Evolutionary conservation across 2,797 vertebrate genomes (phyloP).

Genomic region (Sebastiscus tertius): DNA sequence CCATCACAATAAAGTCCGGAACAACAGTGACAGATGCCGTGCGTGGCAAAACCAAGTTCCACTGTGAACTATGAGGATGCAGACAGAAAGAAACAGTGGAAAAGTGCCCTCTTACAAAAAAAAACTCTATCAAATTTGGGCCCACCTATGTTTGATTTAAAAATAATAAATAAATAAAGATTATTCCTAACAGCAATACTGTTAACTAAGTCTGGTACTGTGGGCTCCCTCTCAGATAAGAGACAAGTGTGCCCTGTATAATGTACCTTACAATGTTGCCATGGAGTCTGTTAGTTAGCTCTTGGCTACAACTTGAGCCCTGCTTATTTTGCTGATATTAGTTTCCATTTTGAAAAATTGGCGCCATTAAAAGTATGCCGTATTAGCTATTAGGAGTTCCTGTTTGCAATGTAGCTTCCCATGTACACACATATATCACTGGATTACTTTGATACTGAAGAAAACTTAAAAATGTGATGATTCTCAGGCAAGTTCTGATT

Average conservation of each 20-base stretch:
- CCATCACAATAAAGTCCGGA: conserved; percentile 31
- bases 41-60: conserved; percentile 1
- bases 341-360: not conserved
- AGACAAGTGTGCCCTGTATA: not conserved
- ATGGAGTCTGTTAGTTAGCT: not conserved
- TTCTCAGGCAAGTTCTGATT: not conserved
- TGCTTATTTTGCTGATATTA: not conserved
- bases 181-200: not conserved
- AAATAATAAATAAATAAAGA: not conserved
- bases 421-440: not conserved
- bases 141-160: not conserved
- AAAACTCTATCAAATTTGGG: not conserved
- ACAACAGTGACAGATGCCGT: conserved; percentile 13
- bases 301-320: not conserved
- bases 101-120: conserved; percentile 4
- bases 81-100: conserved; percentile 5
- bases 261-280: not conserved
- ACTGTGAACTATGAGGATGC: not conserved
- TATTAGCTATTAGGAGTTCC: not conserved
- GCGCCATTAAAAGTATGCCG: not conserved
- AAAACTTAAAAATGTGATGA: not conserved
- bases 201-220: not conserved
- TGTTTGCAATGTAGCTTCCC: not conserved
- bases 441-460: not conserved
- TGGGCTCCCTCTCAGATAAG: not conserved